Base-by-base conservation (phyloP, 2,888 invertebrate genomes). In the Eupithecia pulchellata region DNA sequence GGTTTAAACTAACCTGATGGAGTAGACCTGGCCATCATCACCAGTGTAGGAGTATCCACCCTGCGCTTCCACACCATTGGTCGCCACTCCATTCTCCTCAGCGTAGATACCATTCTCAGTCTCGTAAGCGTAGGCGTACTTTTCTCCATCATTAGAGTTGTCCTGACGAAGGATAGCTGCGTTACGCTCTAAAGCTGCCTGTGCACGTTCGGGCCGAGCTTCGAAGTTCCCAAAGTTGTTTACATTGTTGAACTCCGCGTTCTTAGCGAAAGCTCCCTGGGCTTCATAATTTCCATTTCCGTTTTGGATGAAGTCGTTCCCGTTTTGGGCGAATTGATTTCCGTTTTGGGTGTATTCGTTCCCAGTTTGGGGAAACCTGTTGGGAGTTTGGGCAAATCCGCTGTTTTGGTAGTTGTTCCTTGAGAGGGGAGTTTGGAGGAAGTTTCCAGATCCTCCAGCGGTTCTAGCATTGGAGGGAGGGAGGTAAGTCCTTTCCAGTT, bases 101-200 rank as follows among this genome's bases (percentile, higher is more conserved):
- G 89, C 93, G 69, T 77, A 81, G 52, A 94, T 93, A 3, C 93
- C 93, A 72, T 93, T 93, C 69, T 93, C 91, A 52, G 93, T 93
- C 75, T 94, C 92, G 77, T 85, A 93, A 68, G 89, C 86, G 61
- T 90, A 93, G 0, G 90, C 83, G 74, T 88, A 93, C 47, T 84
- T 85, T 64, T 93, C 90, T 72, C 92, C 93, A 81, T 93, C 86
- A 71, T 91, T 91, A 32, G 88, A 82, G 71, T 83, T 89, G 66
- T 89, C 89, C 75, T 89, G 90, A 36, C 93, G 90, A 68, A 94
- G 86, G 39, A 93, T 90, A 25, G 88, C 91, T 32, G 93, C 92
- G 60, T 86, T 91, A 73, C 91, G 91, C 75, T 94, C 93, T 9
- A 85, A 81, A 17, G 88, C 82, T 39, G 92, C 90, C 67, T 90